These are phyloP conservation scores for Drosophila tristis DNA, from an alignment of 1,140 invertebrate genomes.

Conservation along the genomic window DNA sequence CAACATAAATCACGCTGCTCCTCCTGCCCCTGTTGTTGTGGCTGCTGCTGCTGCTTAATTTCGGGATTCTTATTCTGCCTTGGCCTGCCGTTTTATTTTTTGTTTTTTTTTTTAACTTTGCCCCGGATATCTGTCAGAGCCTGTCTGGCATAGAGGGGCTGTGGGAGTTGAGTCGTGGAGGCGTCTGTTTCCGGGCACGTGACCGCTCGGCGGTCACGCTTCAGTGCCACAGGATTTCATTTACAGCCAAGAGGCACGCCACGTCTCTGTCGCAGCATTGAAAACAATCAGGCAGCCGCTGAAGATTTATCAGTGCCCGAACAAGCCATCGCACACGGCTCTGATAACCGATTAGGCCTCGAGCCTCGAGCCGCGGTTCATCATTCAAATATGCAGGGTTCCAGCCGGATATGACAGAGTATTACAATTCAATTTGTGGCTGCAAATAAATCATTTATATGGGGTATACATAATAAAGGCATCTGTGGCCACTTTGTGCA, in stretches of 20 bases:
- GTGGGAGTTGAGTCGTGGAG: neutral
- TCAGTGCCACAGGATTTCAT: slow-evolving; percentile 59
- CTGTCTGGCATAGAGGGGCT: neutral
- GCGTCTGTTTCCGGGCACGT: slow-evolving; percentile 52
- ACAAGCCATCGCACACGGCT: slow-evolving; percentile 25
- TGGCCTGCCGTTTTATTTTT: neutral
- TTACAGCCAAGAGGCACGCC: slow-evolving; percentile 55
- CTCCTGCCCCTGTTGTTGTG: slow-evolving; percentile 1
- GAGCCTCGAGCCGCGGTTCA: slow-evolving; percentile 13
- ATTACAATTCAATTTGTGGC: too few relatives aligned
- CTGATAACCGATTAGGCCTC: slow-evolving; percentile 35
- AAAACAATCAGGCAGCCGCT: slow-evolving; percentile 50
- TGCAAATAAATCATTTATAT: too few relatives aligned
- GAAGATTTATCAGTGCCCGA: slow-evolving; percentile 38
- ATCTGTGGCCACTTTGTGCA: neutral
- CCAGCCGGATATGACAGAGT: too few relatives aligned
- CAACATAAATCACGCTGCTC: slow-evolving; percentile 71
- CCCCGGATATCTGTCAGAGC: slow-evolving; percentile 55
- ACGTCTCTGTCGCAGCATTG: slow-evolving; percentile 44
- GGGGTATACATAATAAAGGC: too few relatives aligned
- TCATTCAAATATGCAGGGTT: slow-evolving; percentile 1
- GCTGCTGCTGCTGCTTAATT: slow-evolving; percentile 47
- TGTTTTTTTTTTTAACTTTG: slow-evolving; percentile 63
- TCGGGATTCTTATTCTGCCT: slow-evolving; percentile 21
- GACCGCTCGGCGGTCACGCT: slow-evolving; percentile 68